Base-by-base conservation (phyloP, 2,888 invertebrate genomes). In the Latrodectus elegans region DNA sequence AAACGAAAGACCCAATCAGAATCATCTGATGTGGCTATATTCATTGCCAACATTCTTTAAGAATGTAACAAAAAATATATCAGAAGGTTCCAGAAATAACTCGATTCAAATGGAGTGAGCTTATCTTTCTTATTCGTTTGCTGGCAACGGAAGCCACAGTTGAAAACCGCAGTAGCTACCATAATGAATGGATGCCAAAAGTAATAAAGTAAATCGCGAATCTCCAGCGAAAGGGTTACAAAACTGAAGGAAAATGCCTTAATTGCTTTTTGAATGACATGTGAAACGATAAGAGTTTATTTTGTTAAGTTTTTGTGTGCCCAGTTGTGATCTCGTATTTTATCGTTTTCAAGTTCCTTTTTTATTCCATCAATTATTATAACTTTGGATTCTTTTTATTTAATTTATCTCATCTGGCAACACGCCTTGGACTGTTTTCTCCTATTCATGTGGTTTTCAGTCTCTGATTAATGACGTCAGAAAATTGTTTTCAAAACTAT, bases 181-280 rank as follows among this genome's bases (percentile, higher is more conserved):
- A 15, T 26, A 67, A 26, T 67, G 67, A 67, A 67, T 26, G 17
- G 26, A 17, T 67, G 67, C 26, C 67, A 67, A 67, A 17, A 67
- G 12, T 67, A 67, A 67, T 67, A 67, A 67, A 67, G 67, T 22
- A 26, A 38, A 38, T 38, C 38, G 38, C 38, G 38, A 38, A 38
- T 38, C 38, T 38, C 38, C 4, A 38, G 38, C 38, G 38, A 38
- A 38, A 38, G 38, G 38, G 38, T 38, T 38, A 38, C 67, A 17
- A 26, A 17, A 17, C 17, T 22, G 67, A 67, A 67, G 26, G 67
- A 4, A 38, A 49, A 73, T 17, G n/a, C 38, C 68, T 82, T 82
- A 82, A 82, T 82, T 82, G 82, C 75, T 82, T 82, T 75, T n/a
- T 67, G 67, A 26, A 67, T 75, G 82, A 75, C 82, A 68, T 55